Evolutionary conservation across 92 coral and sea anemone genomes (phyloP), one percentile per base, ranked within the genome.

Genomic region (Metridium senile): DNA sequence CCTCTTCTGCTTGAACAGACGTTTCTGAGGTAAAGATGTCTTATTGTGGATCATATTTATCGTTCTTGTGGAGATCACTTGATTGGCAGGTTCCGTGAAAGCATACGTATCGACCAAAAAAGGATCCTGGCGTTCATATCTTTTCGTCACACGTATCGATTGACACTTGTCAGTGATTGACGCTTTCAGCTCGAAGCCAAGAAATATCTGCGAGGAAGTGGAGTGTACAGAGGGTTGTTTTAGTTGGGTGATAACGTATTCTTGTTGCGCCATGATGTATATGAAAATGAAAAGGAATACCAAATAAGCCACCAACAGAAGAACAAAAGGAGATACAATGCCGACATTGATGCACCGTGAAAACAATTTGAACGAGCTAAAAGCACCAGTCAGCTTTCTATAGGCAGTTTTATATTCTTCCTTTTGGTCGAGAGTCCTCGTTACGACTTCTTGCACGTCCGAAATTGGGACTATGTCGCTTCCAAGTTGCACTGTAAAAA

Each of bases 391-490:
- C 69, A 64, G 69, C 34, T 64, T 64, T 9, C 33, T 23, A 19
- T 27, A 27, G 13, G 69, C 69, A 10, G 33, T 64, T 30, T 64
- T 28, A 27, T 6, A 20, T 27, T 28, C 34, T 33, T 64, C 33
- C 22, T 64, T 35, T 30, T 64, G 11, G 69, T 64, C 69, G 35
- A 64, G 20, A 64, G 69, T 27, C 34, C 39, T 64, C 16, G 69
- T 27, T 11, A 64, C 69, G 1, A 64, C 69, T 64, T 64, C 35
- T 35, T 64, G 69, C 21, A 64, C 69, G 2, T 64, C 69, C 4
- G 69, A 64, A 26, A 64, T 64, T 25, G 69, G 69, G 27, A 64
- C 69, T 64, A 64, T 64, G 39, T 64, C 69, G 27, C 69, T 10
- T 2, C 69, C 39, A 64, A 1, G 69, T 19, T 27, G 69, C 23